Conservation (phyloP, 1,140 invertebrate species). For the Conus ventricosus region DNA sequence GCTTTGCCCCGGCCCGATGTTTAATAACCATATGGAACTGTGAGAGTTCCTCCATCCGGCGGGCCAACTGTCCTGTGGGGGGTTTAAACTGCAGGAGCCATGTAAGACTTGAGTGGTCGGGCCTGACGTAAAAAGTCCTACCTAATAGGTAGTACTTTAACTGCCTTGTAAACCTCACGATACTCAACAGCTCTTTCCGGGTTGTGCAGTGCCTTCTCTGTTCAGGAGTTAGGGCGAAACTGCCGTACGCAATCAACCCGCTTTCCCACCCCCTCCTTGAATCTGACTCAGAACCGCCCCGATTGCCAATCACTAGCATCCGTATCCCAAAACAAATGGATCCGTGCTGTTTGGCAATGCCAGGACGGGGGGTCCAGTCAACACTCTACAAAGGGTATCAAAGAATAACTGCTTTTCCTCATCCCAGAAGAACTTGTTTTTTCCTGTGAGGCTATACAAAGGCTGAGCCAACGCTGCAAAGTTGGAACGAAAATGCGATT, state of each 20-base stretch:
- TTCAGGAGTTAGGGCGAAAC: slow-evolving; percentile 3
- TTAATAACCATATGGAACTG: too few species aligned
- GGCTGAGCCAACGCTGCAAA: slow-evolving; percentile 33
- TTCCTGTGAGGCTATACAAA: slow-evolving; percentile 29
- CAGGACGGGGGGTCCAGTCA: slow-evolving; percentile 18
- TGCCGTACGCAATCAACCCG: slow-evolving; percentile 46
- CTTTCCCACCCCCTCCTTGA: slow-evolving; percentile 41
- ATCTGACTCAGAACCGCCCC: slow-evolving; percentile 51
- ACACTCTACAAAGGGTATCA: neutral
- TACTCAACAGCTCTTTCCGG: slow-evolving; percentile 43
- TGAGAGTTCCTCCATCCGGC: slow-evolving; percentile 57
- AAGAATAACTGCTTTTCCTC: slow-evolving; percentile 43
- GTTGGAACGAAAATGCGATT: slow-evolving; percentile 33
- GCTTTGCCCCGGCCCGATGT: too few species aligned
- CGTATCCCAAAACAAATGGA: slow-evolving; percentile 55
- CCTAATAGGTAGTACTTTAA: too few species aligned
- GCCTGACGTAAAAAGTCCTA: slow-evolving; percentile 40
- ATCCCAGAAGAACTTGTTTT: slow-evolving; percentile 39
- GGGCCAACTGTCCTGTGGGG: slow-evolving; percentile 52
- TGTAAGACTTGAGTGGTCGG: too few species aligned
- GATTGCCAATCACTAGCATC: slow-evolving; percentile 51
- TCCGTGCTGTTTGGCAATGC: too few species aligned
- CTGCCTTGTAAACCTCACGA: slow-evolving; percentile 43
- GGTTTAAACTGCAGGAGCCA: slow-evolving; percentile 51
- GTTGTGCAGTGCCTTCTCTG: slow-evolving; percentile 52